Conservation (phyloP, 2,113 vertebrate species). For the Melanerpes formicivorus region DNA sequence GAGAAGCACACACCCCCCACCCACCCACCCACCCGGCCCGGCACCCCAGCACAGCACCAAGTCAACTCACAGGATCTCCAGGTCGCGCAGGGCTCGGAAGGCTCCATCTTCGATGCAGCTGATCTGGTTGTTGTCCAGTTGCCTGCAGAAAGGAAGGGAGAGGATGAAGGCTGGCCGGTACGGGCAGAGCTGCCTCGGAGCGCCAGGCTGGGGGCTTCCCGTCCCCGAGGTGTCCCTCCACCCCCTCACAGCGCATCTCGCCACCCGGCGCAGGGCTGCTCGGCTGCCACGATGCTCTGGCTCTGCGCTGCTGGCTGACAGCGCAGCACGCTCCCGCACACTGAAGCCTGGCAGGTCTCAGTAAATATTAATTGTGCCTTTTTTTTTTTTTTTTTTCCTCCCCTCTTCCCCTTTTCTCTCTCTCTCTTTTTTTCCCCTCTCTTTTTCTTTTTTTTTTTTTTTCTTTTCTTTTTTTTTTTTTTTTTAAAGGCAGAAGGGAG, state of each 20-base stretch:
- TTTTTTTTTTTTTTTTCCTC: constrained; percentile 71
- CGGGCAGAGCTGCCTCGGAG: constrained; percentile 41
- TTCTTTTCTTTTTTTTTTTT: constrained; percentile 66
- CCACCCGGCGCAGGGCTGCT: constrained; percentile 75
- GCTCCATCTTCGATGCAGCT: constrained; percentile 99
- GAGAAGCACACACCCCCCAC: constrained; percentile 59
- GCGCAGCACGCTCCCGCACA: constrained; percentile 76
- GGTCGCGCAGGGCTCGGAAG: constrained; percentile 97
- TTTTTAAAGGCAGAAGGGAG: constrained; percentile 91
- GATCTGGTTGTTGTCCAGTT: constrained; percentile 99
- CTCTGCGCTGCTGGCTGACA: constrained; percentile 79
- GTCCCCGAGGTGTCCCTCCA: constrained; percentile 76
- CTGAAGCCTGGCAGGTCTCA: constrained; percentile 91
- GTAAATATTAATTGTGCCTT: constrained; percentile 99
- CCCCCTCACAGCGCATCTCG: constrained; percentile 77
- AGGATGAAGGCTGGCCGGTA: constrained; percentile 80
- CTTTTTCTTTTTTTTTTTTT: not conserved
- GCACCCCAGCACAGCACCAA: constrained; percentile 58
- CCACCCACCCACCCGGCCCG: constrained; percentile 30
- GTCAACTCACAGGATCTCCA: constrained; percentile 99
- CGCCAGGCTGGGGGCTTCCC: constrained; percentile 53
- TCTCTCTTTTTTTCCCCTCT: not conserved
- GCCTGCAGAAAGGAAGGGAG: constrained; percentile 91
- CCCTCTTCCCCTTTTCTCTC: too few species aligned
- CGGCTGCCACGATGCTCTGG: constrained; percentile 83